Conservation (phyloP, 2,113 vertebrate genomes). For the Haemorhous mexicanus region DNA sequence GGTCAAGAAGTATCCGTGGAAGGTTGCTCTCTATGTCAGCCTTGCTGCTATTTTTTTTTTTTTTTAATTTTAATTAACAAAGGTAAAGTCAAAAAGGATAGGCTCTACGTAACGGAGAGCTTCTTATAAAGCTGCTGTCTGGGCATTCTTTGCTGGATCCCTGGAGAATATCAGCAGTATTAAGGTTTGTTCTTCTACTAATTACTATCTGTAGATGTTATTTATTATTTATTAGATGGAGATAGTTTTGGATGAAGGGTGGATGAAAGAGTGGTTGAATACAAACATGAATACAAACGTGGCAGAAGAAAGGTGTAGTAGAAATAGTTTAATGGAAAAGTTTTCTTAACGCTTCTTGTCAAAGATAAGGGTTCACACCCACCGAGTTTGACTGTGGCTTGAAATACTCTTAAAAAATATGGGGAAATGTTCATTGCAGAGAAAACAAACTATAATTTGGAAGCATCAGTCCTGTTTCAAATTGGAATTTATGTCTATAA, state of each 20-base stretch:
- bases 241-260: neutral
- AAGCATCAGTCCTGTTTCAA: neutral
- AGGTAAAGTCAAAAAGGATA: neutral
- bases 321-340: neutral
- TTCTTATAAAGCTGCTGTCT: neutral
- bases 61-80: neutral
- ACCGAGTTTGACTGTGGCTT: fast-evolving
- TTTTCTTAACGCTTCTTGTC: neutral
- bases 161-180: neutral
- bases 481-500: neutral
- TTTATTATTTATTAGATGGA: neutral
- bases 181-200: neutral
- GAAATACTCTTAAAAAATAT: neutral
- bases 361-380: neutral
- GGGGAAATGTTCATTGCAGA: fast-evolving
- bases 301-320: neutral
- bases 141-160: neutral
- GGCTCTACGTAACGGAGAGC: fast-evolving
- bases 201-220: neutral
- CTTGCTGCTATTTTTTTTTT: fast-evolving
- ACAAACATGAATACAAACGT: neutral
- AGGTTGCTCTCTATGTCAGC: fast-evolving
- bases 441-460: neutral
- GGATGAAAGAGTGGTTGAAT: fast-evolving
- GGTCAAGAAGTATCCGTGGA: fast-evolving